Conservation (phyloP, 2,888 invertebrate genomes). For the Andrena praecox region DNA sequence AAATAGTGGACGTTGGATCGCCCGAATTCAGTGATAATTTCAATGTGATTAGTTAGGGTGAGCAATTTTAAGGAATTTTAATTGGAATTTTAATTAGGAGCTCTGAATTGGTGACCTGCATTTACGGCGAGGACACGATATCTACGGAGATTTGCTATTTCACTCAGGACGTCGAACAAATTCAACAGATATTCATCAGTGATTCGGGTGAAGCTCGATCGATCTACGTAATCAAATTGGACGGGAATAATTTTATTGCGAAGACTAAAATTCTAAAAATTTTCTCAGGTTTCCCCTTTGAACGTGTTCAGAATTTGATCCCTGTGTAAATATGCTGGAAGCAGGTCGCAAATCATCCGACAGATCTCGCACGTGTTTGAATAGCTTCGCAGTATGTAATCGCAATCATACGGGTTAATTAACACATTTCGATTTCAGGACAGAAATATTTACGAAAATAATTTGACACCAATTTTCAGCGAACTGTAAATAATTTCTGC, state of each 20-base stretch:
- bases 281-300: neutral
- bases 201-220: constrained; percentile 26
- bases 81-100: constrained; percentile 6
- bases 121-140: constrained; percentile 8
- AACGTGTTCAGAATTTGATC: neutral
- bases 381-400: neutral
- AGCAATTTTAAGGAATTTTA: neutral
- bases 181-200: constrained; percentile 23
- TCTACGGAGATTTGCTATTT: constrained; percentile 15
- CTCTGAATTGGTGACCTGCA: neutral
- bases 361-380: neutral
- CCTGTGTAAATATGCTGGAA: neutral
- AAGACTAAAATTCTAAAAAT: neutral
- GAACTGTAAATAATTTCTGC: too few relatives aligned
- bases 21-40: neutral
- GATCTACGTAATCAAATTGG: constrained; percentile 28
- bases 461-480: neutral
- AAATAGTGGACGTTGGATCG: neutral
- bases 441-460: neutral
- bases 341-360: neutral
- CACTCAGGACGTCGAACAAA: constrained; percentile 27
- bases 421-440: neutral
- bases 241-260: constrained; percentile 21
- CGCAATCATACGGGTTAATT: neutral
- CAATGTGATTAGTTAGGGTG: neutral